Base-by-base conservation (phyloP, 2,888 invertebrate species). In the Scaptomyza cyrtandrae region DNA sequence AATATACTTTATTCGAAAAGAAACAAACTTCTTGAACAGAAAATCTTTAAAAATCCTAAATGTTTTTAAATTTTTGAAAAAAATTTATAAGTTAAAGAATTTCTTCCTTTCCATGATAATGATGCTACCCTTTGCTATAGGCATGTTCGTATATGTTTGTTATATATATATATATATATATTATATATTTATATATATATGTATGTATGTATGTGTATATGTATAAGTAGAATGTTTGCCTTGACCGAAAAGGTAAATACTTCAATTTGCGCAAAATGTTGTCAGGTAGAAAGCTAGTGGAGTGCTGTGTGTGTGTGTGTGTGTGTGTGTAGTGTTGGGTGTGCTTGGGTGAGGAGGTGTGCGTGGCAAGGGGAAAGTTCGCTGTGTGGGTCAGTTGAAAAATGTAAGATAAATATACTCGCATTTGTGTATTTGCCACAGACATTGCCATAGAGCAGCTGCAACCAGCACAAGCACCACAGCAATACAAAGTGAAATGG, bases 231-330 rank as follows among this genome's bases (percentile, higher is more conserved):
- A 41, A 59, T 31, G 39, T 58, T 69, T 72, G 67, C 67, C 72
- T 68, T 71, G 67, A 76, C 81, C 78, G 71, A 79, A 71, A 76
- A 68, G 68, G 86, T 86, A 80, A 86, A 83, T 86, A 86, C 84
- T 86, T 80, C 78, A 82, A 83, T 82, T 83, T 86, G 70, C 66
- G 54, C 84, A 86, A 86, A 83, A 80, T 83, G 78, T 78, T 78
- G 59, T 46, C 68, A 62, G 71, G 37, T 35, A 7, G 45, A 41
- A 16, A 39, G 35, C 4, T 19, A 11, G 24, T 24, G 4, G 33
- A n/a, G 19, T 35, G 16, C 39, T 7, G 48, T 53, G 19, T 24
- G 53, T 31, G 46, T 35, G 27, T 41, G 49, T 50, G 33, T 13
- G 46, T 54, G 16, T 24, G 48, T n/a, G 43, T 41, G 37, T 43